phyloP scores from a whole-genome alignment of 2,888 invertebrate genomes.

The Eupithecia exiguata region DNA sequence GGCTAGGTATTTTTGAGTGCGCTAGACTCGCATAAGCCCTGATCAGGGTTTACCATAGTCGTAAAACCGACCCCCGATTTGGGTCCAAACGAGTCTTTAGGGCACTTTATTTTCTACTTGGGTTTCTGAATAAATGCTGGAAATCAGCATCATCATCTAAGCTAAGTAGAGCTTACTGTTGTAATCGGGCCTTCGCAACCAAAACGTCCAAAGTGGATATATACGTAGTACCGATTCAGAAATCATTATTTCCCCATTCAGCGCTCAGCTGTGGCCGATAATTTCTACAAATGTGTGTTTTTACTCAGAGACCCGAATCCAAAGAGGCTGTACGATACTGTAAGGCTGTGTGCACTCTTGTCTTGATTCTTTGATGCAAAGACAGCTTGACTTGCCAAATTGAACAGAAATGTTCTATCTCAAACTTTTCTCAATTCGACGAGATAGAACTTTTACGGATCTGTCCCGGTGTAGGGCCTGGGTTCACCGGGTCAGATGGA shows the following conservation, averaged over 20 bases:
- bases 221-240: not conserved
- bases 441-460: too few relatives aligned
- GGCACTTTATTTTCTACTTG: too few relatives aligned
- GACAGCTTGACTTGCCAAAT: not conserved
- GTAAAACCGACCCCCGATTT: too few relatives aligned
- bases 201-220: not conserved
- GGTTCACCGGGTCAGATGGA: too few relatives aligned
- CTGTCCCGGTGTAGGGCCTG: too few relatives aligned
- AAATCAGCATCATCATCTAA: too few relatives aligned
- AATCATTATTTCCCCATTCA: conserved; percentile 18
- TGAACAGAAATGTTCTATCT: not conserved
- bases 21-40: too few relatives aligned
- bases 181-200: not conserved
- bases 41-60: too few relatives aligned
- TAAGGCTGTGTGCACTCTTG: not conserved
- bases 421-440: too few relatives aligned
- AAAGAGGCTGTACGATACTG: conserved; percentile 3
- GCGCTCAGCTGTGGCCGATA: conserved; percentile 17
- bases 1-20: too few relatives aligned
- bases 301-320: conserved; percentile 27
- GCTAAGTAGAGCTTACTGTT: not conserved
- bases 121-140: too few relatives aligned
- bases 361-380: not conserved
- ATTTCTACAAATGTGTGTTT: conserved; percentile 26
- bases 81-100: too few relatives aligned